Conservation (phyloP, 1,140 invertebrate genomes). For the Atta cephalotes region DNA sequence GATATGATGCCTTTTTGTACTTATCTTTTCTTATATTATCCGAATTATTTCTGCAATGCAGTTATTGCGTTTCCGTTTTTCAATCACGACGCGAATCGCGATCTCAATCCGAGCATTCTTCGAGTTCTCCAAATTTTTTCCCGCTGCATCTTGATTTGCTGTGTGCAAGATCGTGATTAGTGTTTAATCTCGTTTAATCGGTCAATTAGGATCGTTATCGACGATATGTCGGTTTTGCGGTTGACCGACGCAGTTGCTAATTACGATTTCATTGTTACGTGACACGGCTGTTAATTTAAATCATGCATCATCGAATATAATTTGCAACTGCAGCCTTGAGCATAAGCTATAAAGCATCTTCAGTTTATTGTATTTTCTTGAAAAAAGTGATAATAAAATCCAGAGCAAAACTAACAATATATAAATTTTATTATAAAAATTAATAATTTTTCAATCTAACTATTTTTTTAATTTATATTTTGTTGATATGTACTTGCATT, state of each 20-base stretch:
- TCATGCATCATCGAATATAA: neutral
- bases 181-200: slow-evolving; percentile 9
- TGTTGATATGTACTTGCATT: too few species aligned
- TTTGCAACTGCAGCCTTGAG: neutral
- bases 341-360: too few species aligned
- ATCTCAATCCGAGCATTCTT: slow-evolving; percentile 74
- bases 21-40: neutral
- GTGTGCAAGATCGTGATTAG: neutral
- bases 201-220: slow-evolving; percentile 53
- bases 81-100: slow-evolving; percentile 13
- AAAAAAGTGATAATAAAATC: neutral
- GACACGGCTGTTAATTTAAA: slow-evolving; percentile 28
- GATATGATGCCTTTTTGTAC: neutral
- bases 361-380: too few species aligned
- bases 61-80: slow-evolving; percentile 7
- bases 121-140: slow-evolving; percentile 29
- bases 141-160: neutral
- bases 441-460: too few species aligned
- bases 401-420: too few species aligned
- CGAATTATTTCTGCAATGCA: slow-evolving; percentile 14
- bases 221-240: slow-evolving; percentile 43
- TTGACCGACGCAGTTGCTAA: slow-evolving; percentile 15
- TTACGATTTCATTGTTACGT: slow-evolving; percentile 41
- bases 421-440: too few species aligned
- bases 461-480: too few species aligned